Evolutionary conservation across 2,888 invertebrate genomes (phyloP).

Genomic region (Zonitis immaculata): DNA sequence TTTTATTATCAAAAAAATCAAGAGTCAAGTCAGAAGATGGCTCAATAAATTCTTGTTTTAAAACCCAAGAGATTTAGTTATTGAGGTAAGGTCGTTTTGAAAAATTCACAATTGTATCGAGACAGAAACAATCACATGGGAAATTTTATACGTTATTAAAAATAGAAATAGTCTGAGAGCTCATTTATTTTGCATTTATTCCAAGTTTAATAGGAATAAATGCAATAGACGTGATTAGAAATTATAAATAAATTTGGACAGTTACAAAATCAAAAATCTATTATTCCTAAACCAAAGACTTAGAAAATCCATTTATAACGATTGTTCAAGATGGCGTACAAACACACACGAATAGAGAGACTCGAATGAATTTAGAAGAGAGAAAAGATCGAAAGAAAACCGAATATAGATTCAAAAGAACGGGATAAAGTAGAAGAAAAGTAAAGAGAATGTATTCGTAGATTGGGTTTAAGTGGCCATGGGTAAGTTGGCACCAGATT

Average conservation of each 20-base stretch:
- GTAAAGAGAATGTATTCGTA: background rate
- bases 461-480: background rate
- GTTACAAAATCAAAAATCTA: conserved; percentile 22
- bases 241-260: conserved; percentile 24
- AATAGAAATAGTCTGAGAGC: background rate
- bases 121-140: background rate
- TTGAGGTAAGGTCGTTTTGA: background rate
- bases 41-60: background rate
- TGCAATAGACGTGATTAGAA: no score
- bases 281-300: conserved; percentile 22
- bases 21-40: background rate
- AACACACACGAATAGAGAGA: background rate
- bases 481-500: background rate
- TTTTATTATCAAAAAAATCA: no score
- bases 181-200: background rate
- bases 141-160: background rate
- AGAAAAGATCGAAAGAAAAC: background rate
- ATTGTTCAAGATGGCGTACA: conserved; percentile 14
- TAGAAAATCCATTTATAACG: conserved; percentile 27
- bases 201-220: background rate
- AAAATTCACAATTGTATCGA: background rate
- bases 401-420: background rate
- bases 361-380: background rate
- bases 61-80: background rate
- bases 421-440: background rate